phyloP scores from a whole-genome alignment of 2,113 vertebrate species.

The Xerus inauris region DNA sequence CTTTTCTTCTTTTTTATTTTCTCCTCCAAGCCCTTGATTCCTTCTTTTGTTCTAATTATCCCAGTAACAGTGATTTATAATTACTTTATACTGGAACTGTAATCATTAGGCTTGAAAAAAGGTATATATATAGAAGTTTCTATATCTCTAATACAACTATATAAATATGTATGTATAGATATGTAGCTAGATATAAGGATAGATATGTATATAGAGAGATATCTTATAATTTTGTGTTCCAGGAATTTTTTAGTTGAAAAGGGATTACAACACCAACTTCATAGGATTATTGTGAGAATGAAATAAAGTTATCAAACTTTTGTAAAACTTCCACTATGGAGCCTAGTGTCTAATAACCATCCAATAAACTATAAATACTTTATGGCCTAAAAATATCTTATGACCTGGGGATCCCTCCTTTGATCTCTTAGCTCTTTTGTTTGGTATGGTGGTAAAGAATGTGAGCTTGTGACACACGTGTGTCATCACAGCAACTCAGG shows the following conservation, averaged over 20 bases:
- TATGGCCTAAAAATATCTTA: neutral
- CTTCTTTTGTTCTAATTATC: neutral
- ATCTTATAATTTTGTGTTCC: neutral
- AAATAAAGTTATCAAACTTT: slow-evolving; percentile 47
- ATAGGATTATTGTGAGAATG: slow-evolving; percentile 1
- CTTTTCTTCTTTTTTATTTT: neutral
- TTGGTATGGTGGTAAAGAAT: neutral
- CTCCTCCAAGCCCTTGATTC: neutral
- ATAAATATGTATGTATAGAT: neutral
- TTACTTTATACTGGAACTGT: neutral
- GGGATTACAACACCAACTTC: neutral
- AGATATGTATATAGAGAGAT: neutral
- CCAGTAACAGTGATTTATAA: neutral
- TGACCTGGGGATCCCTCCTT: neutral
- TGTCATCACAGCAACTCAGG: too few relatives aligned
- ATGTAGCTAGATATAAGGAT: neutral
- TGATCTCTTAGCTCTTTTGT: neutral
- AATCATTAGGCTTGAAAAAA: neutral
- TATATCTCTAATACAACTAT: neutral
- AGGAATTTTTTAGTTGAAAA: slow-evolving; percentile 41
- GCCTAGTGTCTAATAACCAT: neutral
- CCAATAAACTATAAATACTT: neutral
- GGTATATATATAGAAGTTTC: neutral
- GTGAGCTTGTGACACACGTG: neutral
- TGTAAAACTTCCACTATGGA: neutral